Percentiles rank a stretch among this genome's conserved stretches.
Conservation (phyloP, 1,140 invertebrate species). For the Dolichoris vasculosae region DNA sequence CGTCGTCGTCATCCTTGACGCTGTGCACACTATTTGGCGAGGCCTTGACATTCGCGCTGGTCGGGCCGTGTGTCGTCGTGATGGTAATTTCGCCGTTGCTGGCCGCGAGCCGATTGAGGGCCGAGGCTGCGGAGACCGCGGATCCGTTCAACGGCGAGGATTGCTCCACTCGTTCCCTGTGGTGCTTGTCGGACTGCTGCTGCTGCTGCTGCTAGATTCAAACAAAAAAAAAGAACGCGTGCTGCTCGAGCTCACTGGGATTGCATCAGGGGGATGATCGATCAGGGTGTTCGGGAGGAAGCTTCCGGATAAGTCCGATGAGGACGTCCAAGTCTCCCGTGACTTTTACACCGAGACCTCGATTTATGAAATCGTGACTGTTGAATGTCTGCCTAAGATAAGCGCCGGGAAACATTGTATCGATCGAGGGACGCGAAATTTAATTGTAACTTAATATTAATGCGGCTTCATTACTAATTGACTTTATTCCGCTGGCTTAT, state of each 20-base stretch:
- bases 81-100: conserved; percentile 87
- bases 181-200: conserved; percentile 68
- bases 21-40: conserved; percentile 70
- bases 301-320: too few relatives aligned
- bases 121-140: conserved; percentile 71
- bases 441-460: background rate
- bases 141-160: conserved; percentile 72
- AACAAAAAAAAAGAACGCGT: background rate
- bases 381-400: too few relatives aligned
- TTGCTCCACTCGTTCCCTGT: conserved; percentile 71
- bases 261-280: background rate
- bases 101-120: conserved; percentile 80
- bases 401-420: too few relatives aligned
- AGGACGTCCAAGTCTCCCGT: too few relatives aligned
- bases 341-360: too few relatives aligned
- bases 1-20: conserved; percentile 75
- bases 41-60: conserved; percentile 61
- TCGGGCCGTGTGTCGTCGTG: conserved; percentile 80
- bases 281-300: background rate
- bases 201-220: conserved; percentile 57
- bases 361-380: too few relatives aligned
- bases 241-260: background rate
- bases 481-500: background rate
- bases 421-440: background rate
- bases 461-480: background rate